These are phyloP conservation scores for Limonius californicus DNA, from an alignment of 1,140 invertebrate species.

Conservation along the genomic window DNA sequence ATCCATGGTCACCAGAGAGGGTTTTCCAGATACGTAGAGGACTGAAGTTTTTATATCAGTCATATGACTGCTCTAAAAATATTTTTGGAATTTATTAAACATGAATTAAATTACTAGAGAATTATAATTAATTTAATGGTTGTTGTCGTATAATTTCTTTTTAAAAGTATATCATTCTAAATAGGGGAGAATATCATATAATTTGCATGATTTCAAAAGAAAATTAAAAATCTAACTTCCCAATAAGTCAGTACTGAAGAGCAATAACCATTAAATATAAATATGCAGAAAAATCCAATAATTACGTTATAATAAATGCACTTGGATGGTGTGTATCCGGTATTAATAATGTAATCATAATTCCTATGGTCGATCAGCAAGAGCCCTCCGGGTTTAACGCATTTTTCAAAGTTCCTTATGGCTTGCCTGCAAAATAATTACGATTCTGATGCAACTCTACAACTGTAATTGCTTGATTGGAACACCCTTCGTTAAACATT, in stretches of 20 bases:
- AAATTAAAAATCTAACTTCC: neutral
- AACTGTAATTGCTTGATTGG: neutral
- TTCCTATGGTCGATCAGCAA: slow-evolving; percentile 84
- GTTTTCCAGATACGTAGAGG: slow-evolving; percentile 67
- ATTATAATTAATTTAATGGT: neutral
- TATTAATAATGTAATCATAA: slow-evolving; percentile 76
- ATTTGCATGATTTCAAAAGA: no score
- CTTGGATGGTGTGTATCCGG: slow-evolving; percentile 68
- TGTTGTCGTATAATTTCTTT: neutral
- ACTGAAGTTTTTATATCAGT: slow-evolving; percentile 80
- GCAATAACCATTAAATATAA: neutral
- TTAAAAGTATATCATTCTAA: no score
- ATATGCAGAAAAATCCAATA: slow-evolving; percentile 25
- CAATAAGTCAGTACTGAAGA: neutral
- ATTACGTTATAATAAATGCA: slow-evolving; percentile 87
- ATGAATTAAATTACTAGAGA: neutral
- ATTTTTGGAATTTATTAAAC: neutral
- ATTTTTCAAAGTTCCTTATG: slow-evolving; percentile 71
- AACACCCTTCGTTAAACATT: no score
- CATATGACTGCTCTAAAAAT: slow-evolving; percentile 67
- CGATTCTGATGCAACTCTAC: neutral
- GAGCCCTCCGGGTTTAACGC: slow-evolving; percentile 79
- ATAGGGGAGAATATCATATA: no score
- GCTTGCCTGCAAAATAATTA: slow-evolving; percentile 51
- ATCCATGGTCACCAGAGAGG: slow-evolving; percentile 72